phyloP scores from a whole-genome alignment of 2,113 vertebrate genomes.

The Apteryx owenii region DNA sequence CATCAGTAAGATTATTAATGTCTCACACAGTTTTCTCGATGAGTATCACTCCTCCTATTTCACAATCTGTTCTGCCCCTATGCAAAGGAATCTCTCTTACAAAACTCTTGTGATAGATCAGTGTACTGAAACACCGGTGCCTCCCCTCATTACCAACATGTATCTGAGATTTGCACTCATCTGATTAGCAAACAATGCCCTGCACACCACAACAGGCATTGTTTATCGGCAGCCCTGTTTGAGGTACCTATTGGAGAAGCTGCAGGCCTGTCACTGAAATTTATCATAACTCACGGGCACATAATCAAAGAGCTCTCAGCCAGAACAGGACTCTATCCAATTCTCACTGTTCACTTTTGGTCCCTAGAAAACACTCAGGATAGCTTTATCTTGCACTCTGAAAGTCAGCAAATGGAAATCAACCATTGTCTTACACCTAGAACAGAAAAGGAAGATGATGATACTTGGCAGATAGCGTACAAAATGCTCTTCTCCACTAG shows the following conservation, averaged over 20 bases:
- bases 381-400: background rate
- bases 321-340: background rate
- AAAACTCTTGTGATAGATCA: background rate
- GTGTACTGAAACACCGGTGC: background rate
- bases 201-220: background rate
- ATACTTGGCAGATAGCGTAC: background rate
- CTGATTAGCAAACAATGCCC: background rate
- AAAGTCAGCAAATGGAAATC: constrained; percentile 21
- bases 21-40: background rate
- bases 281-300: background rate
- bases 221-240: background rate
- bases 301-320: background rate
- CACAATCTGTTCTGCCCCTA: background rate
- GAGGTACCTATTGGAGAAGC: background rate
- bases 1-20: background rate
- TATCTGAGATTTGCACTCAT: background rate
- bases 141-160: background rate
- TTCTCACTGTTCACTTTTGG: background rate
- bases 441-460: background rate
- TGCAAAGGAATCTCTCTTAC: background rate
- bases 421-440: background rate
- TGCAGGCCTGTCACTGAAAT: background rate
- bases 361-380: background rate
- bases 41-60: constrained; percentile 17
- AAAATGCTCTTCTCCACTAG: background rate